These are phyloP conservation scores for Rhopalosiphum nymphaeae DNA, from an alignment of 2,888 invertebrate genomes.

Conservation along the genomic window DNA sequence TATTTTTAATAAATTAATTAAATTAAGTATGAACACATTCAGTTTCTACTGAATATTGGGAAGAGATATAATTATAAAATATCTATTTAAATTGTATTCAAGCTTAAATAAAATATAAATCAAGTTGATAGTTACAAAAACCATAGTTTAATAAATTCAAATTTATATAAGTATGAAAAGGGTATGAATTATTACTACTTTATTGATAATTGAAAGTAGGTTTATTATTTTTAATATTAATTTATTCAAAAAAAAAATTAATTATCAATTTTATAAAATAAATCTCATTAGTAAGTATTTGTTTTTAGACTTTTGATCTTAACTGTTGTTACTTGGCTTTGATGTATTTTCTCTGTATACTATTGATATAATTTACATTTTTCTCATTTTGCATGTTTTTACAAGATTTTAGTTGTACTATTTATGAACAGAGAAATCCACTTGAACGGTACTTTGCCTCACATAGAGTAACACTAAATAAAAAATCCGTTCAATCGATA, in stretches of 20 bases:
- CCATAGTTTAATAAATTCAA: background rate
- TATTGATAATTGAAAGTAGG: background rate
- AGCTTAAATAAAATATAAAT: background rate
- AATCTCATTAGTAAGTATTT: background rate
- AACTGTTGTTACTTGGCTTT: background rate
- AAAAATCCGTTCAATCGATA: background rate
- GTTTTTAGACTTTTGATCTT: background rate
- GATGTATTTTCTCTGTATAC: background rate
- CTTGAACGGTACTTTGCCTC: background rate
- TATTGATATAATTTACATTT: background rate
- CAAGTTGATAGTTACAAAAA: background rate
- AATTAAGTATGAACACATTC: background rate
- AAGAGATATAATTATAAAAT: background rate
- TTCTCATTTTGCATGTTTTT: background rate
- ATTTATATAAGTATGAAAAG: background rate
- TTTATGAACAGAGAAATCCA: background rate
- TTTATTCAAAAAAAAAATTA: background rate
- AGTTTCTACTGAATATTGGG: background rate
- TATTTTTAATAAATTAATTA: background rate
- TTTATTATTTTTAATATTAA: background rate
- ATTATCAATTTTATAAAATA: background rate
- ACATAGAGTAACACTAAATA: background rate
- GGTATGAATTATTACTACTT: background rate
- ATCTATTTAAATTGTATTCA: background rate
- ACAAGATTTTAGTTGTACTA: background rate